Percentiles rank a stretch among this genome's conserved stretches.
These are phyloP conservation scores for Oppia nitens DNA, from an alignment of 1,140 invertebrate genomes.

Conservation along the genomic window DNA sequence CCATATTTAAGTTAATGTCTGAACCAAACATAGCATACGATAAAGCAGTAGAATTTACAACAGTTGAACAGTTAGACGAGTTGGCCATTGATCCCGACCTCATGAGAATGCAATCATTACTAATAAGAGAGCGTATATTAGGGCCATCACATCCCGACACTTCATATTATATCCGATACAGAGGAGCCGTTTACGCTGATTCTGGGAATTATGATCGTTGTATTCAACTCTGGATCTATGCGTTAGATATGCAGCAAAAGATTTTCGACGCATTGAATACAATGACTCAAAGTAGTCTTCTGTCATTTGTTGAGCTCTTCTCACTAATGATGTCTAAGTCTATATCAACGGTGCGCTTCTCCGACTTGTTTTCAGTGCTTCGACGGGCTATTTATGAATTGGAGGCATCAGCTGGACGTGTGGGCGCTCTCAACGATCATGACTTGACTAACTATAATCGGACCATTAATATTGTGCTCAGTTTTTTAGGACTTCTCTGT, in stretches of 20 bases:
- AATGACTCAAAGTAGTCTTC: slow-evolving; percentile 78
- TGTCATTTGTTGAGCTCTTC: slow-evolving; percentile 87
- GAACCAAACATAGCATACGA: background rate
- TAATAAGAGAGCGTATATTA: slow-evolving; percentile 82
- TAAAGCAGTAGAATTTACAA: slow-evolving; percentile 27
- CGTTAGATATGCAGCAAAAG: slow-evolving; percentile 77
- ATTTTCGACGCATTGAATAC: slow-evolving; percentile 81
- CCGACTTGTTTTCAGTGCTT: slow-evolving; percentile 64
- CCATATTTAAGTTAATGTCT: background rate
- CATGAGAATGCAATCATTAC: slow-evolving; percentile 86
- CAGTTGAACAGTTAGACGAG: slow-evolving; percentile 59
- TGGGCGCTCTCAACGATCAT: slow-evolving; percentile 32
- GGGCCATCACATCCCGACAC: slow-evolving; percentile 86
- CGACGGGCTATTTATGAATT: slow-evolving; percentile 54
- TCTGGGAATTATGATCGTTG: slow-evolving; percentile 79
- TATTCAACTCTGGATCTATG: slow-evolving; percentile 85
- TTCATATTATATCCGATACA: slow-evolving; percentile 79
- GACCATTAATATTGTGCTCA: slow-evolving; percentile 65
- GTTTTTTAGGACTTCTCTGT: slow-evolving; percentile 33
- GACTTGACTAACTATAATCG: slow-evolving; percentile 59
- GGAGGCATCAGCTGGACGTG: slow-evolving; percentile 24
- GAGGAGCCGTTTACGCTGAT: slow-evolving; percentile 86
- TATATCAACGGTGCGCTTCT: slow-evolving; percentile 45
- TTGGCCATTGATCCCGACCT: slow-evolving; percentile 52
- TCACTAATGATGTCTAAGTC: slow-evolving; percentile 72